Evolutionary conservation across 1,140 invertebrate genomes (phyloP), one percentile per base, ranked within the genome.

Genomic region (Druon quercuslanigerum): DNA sequence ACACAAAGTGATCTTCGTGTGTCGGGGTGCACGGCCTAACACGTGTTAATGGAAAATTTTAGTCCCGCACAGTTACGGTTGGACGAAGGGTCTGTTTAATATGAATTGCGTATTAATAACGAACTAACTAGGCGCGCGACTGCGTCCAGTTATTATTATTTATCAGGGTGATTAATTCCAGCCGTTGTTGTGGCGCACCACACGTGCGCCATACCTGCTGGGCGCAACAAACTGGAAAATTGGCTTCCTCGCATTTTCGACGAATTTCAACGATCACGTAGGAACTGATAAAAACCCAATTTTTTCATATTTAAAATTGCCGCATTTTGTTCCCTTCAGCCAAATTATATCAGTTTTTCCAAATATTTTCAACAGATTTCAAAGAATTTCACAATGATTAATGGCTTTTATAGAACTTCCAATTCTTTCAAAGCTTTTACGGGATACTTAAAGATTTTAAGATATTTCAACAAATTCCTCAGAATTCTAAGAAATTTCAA

Each of bases 61-160:
- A 66, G 60, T 14, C 33, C 5, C 7, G 14, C n/a, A 16, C 60
- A 40, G 60, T 66, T 66, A 40, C 14, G 60, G 60, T 66, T 16
- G 33, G 72, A 79, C 84, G 79, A 87, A 86, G 86, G 83, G 76
- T 78, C 80, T 75, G 78, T 87, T 91, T 88, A 91, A 91, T 91
- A 91, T 91, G 88, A 90, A 91, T 91, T 89, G 90, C 87, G 83
- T 88, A 90, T 91, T 90, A 91, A 90, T 90, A 91, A 89, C 88
- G 84, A 86, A 88, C 84, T 86, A 89, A 89, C 88, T 87, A 87
- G 85, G 83, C 82, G 83, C 81, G 84, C 84, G 85, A 82, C 81
- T 80, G 80, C 83, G 81, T 72, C 75, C 79, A 79, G 84, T 88
- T 89, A 87, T 90, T 90, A 91, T 90, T 90, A 91, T 91, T 91